Conservation (phyloP, 2,888 invertebrate genomes). For the Drosophila diplacantha region DNA sequence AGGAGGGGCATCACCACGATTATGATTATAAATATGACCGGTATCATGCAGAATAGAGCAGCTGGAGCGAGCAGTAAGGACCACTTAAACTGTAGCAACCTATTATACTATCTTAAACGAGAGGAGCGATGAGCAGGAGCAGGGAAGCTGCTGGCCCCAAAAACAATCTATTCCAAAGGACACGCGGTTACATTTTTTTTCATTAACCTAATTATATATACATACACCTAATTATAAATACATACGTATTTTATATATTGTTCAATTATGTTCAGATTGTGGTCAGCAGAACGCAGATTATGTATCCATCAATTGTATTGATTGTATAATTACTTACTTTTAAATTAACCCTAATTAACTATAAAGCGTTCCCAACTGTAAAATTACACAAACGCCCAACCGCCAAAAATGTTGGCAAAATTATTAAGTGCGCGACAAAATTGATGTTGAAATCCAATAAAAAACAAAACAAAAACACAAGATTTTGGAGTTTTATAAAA, state of each 20-base stretch:
- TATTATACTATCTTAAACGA: slow-evolving; percentile 4
- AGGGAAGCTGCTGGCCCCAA: slow-evolving; percentile 3
- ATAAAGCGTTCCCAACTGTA: slow-evolving; percentile 20
- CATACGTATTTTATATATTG: neutral
- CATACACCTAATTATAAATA: neutral
- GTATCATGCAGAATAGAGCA: neutral
- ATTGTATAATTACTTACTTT: slow-evolving; percentile 14
- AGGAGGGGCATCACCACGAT: neutral
- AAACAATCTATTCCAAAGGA: slow-evolving; percentile 1
- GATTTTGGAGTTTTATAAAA: neutral
- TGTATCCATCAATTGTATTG: slow-evolving; percentile 13
- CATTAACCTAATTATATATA: neutral
- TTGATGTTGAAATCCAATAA: slow-evolving; percentile 13
- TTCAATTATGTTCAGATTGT: neutral
- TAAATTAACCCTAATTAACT: slow-evolving; percentile 21
- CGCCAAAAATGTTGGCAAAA: slow-evolving; percentile 7
- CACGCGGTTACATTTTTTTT: neutral
- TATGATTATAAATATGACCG: neutral
- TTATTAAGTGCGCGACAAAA: neutral
- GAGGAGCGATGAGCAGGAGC: neutral
- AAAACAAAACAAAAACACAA: neutral
- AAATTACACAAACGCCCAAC: slow-evolving; percentile 7
- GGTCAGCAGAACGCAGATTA: slow-evolving; percentile 3
- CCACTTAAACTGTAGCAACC: slow-evolving; percentile 6
- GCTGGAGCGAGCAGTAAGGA: slow-evolving; percentile 7